A percentile compares a stretch with the other conserved stretches of the same genome.
Conservation (phyloP, 2,113 vertebrate genomes). For the Brevimyrus niger region DNA sequence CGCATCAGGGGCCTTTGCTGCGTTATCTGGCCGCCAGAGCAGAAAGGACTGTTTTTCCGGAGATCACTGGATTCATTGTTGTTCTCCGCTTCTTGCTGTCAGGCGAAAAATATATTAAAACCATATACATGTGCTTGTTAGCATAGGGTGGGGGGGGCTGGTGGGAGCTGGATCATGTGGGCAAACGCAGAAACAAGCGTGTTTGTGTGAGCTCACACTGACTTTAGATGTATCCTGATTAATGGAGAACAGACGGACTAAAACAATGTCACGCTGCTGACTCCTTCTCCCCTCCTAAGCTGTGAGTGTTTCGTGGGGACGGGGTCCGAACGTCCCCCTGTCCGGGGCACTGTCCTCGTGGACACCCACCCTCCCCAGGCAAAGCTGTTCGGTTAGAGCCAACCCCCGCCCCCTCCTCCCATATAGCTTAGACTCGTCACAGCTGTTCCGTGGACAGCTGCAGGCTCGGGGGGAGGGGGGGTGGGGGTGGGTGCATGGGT, state of each 20-base stretch:
- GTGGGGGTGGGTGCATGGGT: neutral
- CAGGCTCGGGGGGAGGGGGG: neutral
- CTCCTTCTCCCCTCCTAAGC: neutral
- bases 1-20: neutral
- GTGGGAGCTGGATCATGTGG: neutral
- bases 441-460: slow-evolving; percentile 3
- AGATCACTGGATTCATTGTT: neutral
- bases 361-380: neutral
- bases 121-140: neutral
- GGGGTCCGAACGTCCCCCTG: neutral
- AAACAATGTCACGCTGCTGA: neutral
- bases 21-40: neutral
- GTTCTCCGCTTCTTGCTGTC: neutral
- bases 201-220: neutral
- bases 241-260: neutral
- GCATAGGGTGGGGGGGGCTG: neutral
- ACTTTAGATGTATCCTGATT: neutral
- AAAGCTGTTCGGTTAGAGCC: neutral
- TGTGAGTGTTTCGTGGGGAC: neutral
- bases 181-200: neutral
- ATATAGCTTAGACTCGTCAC: neutral
- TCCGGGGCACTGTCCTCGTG: neutral
- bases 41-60: neutral
- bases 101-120: neutral
- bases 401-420: neutral